Conservation (phyloP, 2,113 vertebrate species). For the Hemiscyllium ocellatum region DNA sequence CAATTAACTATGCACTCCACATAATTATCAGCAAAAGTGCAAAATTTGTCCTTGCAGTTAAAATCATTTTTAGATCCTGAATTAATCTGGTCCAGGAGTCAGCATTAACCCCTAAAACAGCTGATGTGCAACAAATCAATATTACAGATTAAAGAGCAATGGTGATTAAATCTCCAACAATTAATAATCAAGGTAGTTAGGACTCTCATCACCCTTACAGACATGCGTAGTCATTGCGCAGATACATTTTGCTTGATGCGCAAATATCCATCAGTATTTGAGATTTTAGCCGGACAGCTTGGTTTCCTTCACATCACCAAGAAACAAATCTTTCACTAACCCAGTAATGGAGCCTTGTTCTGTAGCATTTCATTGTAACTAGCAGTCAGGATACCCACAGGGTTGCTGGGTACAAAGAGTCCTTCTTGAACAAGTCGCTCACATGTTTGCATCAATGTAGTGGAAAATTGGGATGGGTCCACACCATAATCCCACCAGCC, state of each 20-base stretch:
- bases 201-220: background rate
- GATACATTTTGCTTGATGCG: background rate
- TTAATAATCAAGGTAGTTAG: background rate
- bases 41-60: background rate
- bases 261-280: background rate
- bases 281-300: background rate
- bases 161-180: background rate
- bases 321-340: conserved; percentile 35
- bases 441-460: conserved; percentile 34
- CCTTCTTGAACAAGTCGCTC: conserved; percentile 37
- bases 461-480: conserved; percentile 38
- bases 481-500: conserved; percentile 40
- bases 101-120: background rate
- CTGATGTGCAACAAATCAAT: background rate
- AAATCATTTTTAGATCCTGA: background rate
- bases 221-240: background rate
- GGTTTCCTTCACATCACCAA: conserved; percentile 2
- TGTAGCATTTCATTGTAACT: conserved; percentile 37
- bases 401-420: conserved; percentile 34
- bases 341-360: conserved; percentile 36
- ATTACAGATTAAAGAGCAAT: background rate
- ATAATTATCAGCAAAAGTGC: background rate
- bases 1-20: background rate
- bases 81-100: background rate
- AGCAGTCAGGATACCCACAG: conserved; percentile 38